Evolutionary conservation across 2,113 vertebrate genomes (phyloP), one percentile per base, ranked within the genome.

Genomic region (Poeciliopsis prolifica): DNA sequence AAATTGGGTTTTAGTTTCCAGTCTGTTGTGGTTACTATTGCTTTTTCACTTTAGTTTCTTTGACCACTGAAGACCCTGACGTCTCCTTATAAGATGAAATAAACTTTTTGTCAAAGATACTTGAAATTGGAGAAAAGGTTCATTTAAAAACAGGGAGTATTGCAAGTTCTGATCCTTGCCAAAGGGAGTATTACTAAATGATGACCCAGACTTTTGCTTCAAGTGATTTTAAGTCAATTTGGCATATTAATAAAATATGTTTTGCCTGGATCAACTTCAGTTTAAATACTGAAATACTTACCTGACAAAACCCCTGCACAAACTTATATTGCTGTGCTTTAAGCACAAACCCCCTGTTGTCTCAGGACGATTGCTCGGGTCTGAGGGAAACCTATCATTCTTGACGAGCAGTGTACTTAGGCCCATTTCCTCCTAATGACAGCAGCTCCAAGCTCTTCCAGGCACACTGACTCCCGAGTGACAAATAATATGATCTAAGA

Each of bases 341-440:
- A 13, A 30, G 17, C 11, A 62, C 28, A 67, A 68, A 72, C 51
- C 70, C 44, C 74, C 75, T 73, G 68, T 37, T 85, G 81, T 77
- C 42, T 81, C 64, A 76, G 66, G 62, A 63, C 70, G 72, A 82
- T 74, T 44, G 76, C 78, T 61, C 61, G 69, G 77, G 65, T 79
- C 74, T n/a, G n/a, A 64, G 28, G 73, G 65, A 74, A 80, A 67
- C 69, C 72, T 63, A 85, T 93, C 90, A 65, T 81, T 92, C 77
- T 77, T 77, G 6, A 69, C 58, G 72, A 78, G 78, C 48, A 58
- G 65, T 37, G 70, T 72, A 86, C 76, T 79, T 69, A 79, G 68
- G 74, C 63, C 79, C 74, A 85, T 93, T 89, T 89, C 69, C 79
- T 65, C 63, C 72, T 85, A 83, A 90, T 90, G 90, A 86, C 86